Evolutionary conservation across 2,888 invertebrate species (phyloP).

Genomic region (Cylindroiulus punctatus): DNA sequence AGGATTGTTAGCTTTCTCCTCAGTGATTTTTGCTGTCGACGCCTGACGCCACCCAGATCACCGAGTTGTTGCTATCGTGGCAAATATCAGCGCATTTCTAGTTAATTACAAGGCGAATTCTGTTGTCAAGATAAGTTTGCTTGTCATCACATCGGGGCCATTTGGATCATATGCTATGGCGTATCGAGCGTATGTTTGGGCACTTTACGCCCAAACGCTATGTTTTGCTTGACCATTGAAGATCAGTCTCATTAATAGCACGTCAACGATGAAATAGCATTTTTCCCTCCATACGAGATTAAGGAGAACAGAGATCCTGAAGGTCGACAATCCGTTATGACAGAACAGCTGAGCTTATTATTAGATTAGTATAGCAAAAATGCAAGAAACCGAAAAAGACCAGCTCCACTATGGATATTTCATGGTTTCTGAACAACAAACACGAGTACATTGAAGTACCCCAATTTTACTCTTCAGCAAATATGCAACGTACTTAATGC

Average conservation of each 20-base stretch:
- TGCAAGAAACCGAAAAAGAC: neutral
- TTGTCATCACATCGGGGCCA: neutral
- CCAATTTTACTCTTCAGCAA: neutral
- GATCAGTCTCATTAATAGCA: slow-evolving; percentile 15
- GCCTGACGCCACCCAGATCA: neutral
- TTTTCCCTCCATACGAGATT: neutral
- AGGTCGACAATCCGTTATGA: slow-evolving; percentile 29
- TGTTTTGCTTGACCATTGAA: neutral
- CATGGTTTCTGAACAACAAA: neutral
- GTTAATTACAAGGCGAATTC: slow-evolving; percentile 31
- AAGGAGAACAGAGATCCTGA: neutral
- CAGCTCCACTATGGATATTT: neutral
- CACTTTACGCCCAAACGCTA: neutral
- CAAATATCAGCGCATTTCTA: neutral
- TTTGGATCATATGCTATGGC: neutral
- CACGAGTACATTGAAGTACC: neutral
- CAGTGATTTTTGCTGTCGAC: neutral
- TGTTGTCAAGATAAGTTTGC: slow-evolving; percentile 19
- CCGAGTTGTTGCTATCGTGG: neutral
- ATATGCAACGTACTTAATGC: neutral
- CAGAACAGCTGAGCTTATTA: neutral
- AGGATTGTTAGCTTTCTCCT: neutral
- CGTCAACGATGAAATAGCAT: neutral
- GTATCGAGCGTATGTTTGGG: neutral
- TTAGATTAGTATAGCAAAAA: neutral